These are phyloP conservation scores for Macrostomum lignano DNA, from an alignment of 1,140 invertebrate genomes.

Conservation along the genomic window DNA sequence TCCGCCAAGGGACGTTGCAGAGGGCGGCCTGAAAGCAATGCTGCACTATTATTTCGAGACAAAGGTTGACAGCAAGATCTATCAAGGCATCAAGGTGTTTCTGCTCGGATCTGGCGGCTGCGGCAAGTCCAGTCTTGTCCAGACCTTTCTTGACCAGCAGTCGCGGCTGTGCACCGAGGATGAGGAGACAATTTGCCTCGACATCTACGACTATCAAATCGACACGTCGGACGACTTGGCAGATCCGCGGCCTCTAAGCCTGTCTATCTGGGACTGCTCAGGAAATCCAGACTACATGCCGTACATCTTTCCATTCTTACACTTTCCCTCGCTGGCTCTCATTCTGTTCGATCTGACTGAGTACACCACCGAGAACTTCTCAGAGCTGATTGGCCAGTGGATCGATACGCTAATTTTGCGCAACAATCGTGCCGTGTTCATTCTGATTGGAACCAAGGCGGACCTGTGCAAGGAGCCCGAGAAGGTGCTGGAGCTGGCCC, in stretches of 20 bases:
- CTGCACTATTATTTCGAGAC: slow-evolving; percentile 16
- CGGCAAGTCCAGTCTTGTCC: slow-evolving; percentile 19
- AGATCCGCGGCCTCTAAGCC: no score
- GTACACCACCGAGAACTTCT: slow-evolving; percentile 12
- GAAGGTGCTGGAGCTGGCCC: slow-evolving; percentile 1
- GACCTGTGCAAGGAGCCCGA: slow-evolving; percentile 10
- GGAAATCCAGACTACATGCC: slow-evolving; percentile 16
- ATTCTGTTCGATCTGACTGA: slow-evolving; percentile 19
- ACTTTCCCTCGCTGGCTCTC: slow-evolving; percentile 14
- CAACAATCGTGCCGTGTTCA: slow-evolving; percentile 14
- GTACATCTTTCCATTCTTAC: slow-evolving; percentile 16
- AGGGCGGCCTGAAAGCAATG: slow-evolving; percentile 15
- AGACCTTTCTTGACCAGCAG: slow-evolving; percentile 16
- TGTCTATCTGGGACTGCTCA: slow-evolving; percentile 20
- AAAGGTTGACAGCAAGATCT: slow-evolving; percentile 12
- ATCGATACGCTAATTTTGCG: slow-evolving; percentile 21
- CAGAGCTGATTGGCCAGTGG: slow-evolving; percentile 16
- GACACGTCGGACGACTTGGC: no score
- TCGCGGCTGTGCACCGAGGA: slow-evolving; percentile 12
- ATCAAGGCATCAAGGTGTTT: slow-evolving; percentile 13
- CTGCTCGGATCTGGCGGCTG: slow-evolving; percentile 14
- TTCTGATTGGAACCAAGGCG: slow-evolving; percentile 17
- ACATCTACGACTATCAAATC: no score
- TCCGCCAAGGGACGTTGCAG: slow-evolving; percentile 15
- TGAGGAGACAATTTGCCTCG: slow-evolving; percentile 12